Conservation (phyloP, 2,888 invertebrate genomes). For the Protodeltote pygarga region DNA sequence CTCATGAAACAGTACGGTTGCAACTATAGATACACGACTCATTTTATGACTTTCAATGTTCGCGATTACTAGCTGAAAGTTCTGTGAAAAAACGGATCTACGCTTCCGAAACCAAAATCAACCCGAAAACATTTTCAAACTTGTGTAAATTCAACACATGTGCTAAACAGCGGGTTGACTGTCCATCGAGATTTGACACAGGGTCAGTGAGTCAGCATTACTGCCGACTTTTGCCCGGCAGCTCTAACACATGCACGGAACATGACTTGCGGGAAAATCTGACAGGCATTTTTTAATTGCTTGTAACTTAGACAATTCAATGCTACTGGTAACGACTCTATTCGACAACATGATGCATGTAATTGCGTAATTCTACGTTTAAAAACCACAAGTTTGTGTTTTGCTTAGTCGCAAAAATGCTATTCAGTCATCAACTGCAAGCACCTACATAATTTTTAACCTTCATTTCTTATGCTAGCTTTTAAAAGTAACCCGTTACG, state of each 20-base stretch:
- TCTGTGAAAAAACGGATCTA: background rate
- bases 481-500: constrained; percentile 21
- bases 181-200: constrained; percentile 83
- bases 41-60: too few species aligned
- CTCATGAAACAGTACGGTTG: too few species aligned
- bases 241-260: constrained; percentile 71
- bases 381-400: constrained; percentile 26
- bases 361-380: constrained; percentile 7
- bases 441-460: constrained; percentile 8
- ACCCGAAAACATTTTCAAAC: constrained; percentile 3
- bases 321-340: constrained; percentile 50
- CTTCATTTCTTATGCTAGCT: constrained; percentile 7
- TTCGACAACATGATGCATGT: constrained; percentile 34
- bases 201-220: constrained; percentile 77
- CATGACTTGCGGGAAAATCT: constrained; percentile 73
- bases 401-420: constrained; percentile 6
- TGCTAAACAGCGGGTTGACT: constrained; percentile 73
- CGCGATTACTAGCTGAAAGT: constrained; percentile 1
- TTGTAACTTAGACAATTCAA: constrained; percentile 72
- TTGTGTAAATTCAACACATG: constrained; percentile 60
- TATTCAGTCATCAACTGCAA: constrained; percentile 14
- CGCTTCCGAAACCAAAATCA: constrained; percentile 15
- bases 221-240: constrained; percentile 59
- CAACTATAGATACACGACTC: too few species aligned
- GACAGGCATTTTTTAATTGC: constrained; percentile 81